A percentile compares a stretch with the other conserved stretches of the same genome.
phyloP scores from a whole-genome alignment of 2,888 invertebrate species.

The Stegana nigrithorax region DNA sequence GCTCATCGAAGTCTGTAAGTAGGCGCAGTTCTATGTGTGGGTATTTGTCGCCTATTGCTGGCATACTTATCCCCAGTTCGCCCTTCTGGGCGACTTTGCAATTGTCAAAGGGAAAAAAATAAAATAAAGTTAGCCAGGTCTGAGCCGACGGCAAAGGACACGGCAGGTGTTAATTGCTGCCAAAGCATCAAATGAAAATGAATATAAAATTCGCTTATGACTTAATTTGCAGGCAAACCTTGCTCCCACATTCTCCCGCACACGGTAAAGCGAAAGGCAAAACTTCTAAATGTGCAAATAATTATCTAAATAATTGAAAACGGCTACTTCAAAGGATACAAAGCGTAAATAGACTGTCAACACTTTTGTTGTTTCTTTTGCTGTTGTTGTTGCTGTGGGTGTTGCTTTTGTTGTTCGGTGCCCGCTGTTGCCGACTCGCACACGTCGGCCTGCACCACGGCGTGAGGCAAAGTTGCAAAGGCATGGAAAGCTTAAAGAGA shows the following conservation, averaged over 20 bases:
- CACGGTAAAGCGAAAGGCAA: background rate
- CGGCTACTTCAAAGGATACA: constrained; percentile 33
- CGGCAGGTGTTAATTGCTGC: constrained; percentile 7
- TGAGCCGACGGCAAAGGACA: too few species aligned
- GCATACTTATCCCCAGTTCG: too few species aligned
- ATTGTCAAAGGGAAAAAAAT: too few species aligned
- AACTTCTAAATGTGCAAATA: constrained; percentile 51
- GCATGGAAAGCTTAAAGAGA: constrained; percentile 11
- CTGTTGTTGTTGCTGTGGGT: background rate
- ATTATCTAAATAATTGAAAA: constrained; percentile 61
- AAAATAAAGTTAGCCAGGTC: too few species aligned
- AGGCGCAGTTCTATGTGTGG: too few species aligned
- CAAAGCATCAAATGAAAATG: constrained; percentile 1
- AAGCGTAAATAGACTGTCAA: constrained; percentile 26
- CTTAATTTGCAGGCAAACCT: background rate
- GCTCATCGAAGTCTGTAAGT: too few species aligned
- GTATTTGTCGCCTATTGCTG: too few species aligned
- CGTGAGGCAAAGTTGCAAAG: background rate
- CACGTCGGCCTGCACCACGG: background rate
- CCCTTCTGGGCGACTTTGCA: too few species aligned
- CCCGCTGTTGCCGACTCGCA: background rate
- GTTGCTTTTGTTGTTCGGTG: background rate
- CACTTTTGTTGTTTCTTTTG: background rate
- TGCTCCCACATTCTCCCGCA: background rate
- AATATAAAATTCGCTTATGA: constrained; percentile 19